Conservation (phyloP, 1,140 invertebrate species). For the Epicauta chinensis region DNA sequence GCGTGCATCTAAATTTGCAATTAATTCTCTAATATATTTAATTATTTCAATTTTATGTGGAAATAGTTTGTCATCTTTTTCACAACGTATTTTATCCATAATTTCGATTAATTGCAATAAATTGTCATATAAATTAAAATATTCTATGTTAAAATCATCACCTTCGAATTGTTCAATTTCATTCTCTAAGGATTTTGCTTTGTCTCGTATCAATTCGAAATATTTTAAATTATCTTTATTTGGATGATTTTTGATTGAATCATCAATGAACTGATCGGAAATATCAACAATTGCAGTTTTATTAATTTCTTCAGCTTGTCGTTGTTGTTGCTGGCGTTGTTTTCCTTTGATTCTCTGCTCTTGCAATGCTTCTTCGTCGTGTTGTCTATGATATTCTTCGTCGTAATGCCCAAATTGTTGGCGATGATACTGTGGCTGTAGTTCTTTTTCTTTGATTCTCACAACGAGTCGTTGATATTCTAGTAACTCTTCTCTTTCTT, state of each 20-base stretch:
- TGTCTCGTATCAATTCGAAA: background rate
- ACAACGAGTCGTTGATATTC: too few relatives aligned
- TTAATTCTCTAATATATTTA: background rate
- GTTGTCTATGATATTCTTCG: too few relatives aligned
- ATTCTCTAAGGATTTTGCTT: slow-evolving; percentile 6
- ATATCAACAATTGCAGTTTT: slow-evolving; percentile 3
- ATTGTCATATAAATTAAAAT: slow-evolving; percentile 21
- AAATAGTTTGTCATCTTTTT: background rate
- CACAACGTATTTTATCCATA: slow-evolving; percentile 12
- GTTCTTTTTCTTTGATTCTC: too few relatives aligned
- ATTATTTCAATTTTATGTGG: slow-evolving; percentile 1
- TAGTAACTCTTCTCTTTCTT: too few relatives aligned
- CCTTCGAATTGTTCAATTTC: slow-evolving; percentile 8
- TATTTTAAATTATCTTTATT: background rate
- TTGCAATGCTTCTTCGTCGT: too few relatives aligned
- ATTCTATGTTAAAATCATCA: slow-evolving; percentile 12
- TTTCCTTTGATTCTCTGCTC: too few relatives aligned
- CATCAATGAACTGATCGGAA: slow-evolving; percentile 1
- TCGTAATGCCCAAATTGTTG: too few relatives aligned
- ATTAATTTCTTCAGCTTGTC: background rate
- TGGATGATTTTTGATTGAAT: background rate
- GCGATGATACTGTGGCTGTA: too few relatives aligned
- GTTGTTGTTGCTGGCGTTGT: too few relatives aligned
- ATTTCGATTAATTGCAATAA: slow-evolving; percentile 10
- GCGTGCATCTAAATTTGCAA: background rate